A percentile compares a stretch with the other conserved stretches of the same genome.
phyloP scores from a whole-genome alignment of 2,113 vertebrate species.

The Pipa parva region DNA sequence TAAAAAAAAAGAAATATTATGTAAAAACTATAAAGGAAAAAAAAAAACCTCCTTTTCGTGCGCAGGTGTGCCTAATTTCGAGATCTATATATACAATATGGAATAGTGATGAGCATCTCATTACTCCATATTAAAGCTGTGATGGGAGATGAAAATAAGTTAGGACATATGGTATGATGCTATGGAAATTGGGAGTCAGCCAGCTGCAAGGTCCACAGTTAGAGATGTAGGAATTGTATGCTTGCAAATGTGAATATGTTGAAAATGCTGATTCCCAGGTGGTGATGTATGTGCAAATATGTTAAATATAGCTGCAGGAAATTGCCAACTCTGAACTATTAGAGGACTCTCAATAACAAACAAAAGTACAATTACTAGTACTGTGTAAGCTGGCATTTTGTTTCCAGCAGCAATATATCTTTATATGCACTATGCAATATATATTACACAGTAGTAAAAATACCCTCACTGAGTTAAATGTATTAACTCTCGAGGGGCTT shows the following conservation, averaged over 20 bases:
- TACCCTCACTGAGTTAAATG: no score
- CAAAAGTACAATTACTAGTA: constrained; percentile 18
- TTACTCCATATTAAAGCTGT: not conserved
- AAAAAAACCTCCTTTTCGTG: no score
- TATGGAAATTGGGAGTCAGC: constrained; percentile 17
- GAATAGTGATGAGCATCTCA: not conserved
- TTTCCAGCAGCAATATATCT: not conserved
- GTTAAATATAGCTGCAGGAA: constrained; percentile 34
- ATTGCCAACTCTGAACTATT: constrained; percentile 30
- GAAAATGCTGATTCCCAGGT: constrained; percentile 42
- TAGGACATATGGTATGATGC: not conserved
- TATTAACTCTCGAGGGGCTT: no score
- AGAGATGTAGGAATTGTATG: constrained; percentile 7
- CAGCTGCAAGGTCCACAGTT: constrained; percentile 23
- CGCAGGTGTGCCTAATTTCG: no score
- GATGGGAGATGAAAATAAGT: not conserved
- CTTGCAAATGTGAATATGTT: constrained; percentile 21
- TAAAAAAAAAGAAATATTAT: no score
- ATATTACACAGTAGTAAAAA: no score
- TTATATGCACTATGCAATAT: no score
- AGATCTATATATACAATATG: not conserved
- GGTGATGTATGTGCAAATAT: constrained; percentile 29
- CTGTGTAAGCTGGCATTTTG: not conserved
- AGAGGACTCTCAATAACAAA: constrained; percentile 35
- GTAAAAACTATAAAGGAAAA: no score